Percentiles rank a stretch among this genome's conserved stretches.
Evolutionary conservation across 1,140 invertebrate genomes (phyloP).

Genomic region (Rhopalosiphum padi): DNA sequence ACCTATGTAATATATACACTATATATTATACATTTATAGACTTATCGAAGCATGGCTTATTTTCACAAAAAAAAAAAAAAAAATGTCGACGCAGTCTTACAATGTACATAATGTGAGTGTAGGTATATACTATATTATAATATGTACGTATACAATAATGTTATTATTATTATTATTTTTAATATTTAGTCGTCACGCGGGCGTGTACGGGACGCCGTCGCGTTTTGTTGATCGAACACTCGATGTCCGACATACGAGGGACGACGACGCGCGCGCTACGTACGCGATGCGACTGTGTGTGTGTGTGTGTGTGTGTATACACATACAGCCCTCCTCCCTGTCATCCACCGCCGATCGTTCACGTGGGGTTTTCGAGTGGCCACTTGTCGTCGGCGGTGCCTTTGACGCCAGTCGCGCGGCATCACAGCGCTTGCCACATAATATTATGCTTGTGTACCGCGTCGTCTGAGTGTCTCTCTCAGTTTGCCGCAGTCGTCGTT

Average conservation of each 20-base stretch:
- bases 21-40: background rate
- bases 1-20: background rate
- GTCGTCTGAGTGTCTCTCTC: background rate
- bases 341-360: background rate
- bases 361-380: slow-evolving; percentile 16
- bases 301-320: no score
- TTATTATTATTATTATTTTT: background rate
- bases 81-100: background rate
- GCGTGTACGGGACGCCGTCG: background rate
- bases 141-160: background rate
- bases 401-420: slow-evolving; percentile 51
- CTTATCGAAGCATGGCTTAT: background rate
- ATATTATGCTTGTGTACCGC: background rate
- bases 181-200: background rate
- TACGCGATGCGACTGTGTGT: background rate
- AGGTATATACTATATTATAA: no score
- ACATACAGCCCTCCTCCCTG: background rate
- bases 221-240: slow-evolving; percentile 55
- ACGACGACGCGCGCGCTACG: background rate
- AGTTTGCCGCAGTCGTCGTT: background rate
- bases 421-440: background rate
- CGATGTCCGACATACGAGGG: slow-evolving; percentile 9
- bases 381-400: slow-evolving; percentile 51
- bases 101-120: background rate
- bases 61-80: background rate